Conservation (phyloP, 2,888 invertebrate genomes). For the Cylloceria caligata region DNA sequence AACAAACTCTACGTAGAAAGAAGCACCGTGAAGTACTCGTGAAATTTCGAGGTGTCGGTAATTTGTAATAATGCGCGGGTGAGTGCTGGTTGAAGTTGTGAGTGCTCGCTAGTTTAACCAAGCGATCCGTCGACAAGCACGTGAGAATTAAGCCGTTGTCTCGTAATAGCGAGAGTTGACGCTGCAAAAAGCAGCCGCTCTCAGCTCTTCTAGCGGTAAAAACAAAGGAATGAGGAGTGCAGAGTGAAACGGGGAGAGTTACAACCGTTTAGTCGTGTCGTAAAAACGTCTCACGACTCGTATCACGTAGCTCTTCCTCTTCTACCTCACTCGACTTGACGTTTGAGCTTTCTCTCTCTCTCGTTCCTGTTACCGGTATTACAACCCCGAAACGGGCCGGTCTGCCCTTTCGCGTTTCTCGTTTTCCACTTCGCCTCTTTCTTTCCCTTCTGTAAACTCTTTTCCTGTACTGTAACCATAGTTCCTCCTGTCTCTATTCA, state of each 20-base stretch:
- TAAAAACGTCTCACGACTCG: constrained; percentile 75
- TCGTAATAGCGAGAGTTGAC: constrained; percentile 61
- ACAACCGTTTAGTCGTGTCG: constrained; percentile 77
- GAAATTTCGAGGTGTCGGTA: constrained; percentile 43
- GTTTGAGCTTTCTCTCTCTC: constrained; percentile 23
- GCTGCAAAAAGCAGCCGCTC: constrained; percentile 64
- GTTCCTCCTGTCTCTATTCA: constrained; percentile 33
- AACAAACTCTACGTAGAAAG: background rate
- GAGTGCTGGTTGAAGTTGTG: constrained; percentile 33
- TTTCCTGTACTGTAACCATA: background rate
- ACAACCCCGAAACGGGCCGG: constrained; percentile 8
- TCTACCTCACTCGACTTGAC: constrained; percentile 27
- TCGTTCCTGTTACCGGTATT: constrained; percentile 11
- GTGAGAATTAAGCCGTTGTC: constrained; percentile 69
- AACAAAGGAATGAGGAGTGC: constrained; percentile 72
- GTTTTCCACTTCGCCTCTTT: constrained; percentile 53
- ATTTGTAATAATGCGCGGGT: constrained; percentile 21
- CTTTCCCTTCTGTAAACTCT: constrained; percentile 3
- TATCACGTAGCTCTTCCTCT: constrained; percentile 61
- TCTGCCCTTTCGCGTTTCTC: constrained; percentile 49
- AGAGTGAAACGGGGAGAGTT: constrained; percentile 70
- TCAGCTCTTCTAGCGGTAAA: constrained; percentile 67
- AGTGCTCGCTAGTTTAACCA: constrained; percentile 37
- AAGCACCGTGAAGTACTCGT: background rate
- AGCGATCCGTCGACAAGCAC: constrained; percentile 61